Conservation (phyloP, 2,797 vertebrate genomes). For the Anguilla marmorata region DNA sequence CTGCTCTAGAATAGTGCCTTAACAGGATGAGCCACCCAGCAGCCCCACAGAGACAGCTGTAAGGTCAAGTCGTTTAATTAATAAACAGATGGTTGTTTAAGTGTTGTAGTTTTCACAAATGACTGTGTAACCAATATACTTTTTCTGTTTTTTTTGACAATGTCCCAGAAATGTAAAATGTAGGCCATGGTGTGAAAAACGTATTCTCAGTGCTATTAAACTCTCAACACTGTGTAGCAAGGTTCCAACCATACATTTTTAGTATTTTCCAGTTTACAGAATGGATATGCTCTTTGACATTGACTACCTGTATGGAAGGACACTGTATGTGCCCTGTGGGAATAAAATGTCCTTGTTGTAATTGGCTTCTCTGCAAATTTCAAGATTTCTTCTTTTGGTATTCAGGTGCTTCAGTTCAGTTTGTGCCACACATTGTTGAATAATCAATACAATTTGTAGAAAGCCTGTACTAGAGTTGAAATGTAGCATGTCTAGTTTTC, state of each 20-base stretch:
- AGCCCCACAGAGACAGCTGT: too few species aligned
- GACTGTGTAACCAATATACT: not conserved
- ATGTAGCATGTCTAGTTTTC: not conserved
- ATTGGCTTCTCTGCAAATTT: not conserved
- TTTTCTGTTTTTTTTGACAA: not conserved
- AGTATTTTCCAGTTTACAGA: not conserved
- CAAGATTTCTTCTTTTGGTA: not conserved
- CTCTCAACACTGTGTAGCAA: not conserved
- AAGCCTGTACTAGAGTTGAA: not conserved
- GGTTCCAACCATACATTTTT: not conserved
- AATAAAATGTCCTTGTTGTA: not conserved
- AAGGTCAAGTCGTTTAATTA: too few species aligned
- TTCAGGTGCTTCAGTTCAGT: not conserved
- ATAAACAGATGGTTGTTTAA: too few species aligned
- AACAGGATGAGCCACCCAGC: too few species aligned
- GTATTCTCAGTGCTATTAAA: not conserved
- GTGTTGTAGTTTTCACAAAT: not conserved
- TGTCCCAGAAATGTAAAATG: not conserved
- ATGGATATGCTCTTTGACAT: not conserved
- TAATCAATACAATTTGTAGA: not conserved
- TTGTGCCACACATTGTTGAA: not conserved
- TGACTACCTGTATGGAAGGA: not conserved
- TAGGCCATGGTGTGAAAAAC: not conserved
- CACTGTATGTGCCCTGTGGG: not conserved
- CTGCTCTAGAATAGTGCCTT: too few species aligned